A percentile compares a stretch with the other conserved stretches of the same genome.
phyloP scores from a whole-genome alignment of 2,797 vertebrate genomes.

The Poecilia gillii region DNA sequence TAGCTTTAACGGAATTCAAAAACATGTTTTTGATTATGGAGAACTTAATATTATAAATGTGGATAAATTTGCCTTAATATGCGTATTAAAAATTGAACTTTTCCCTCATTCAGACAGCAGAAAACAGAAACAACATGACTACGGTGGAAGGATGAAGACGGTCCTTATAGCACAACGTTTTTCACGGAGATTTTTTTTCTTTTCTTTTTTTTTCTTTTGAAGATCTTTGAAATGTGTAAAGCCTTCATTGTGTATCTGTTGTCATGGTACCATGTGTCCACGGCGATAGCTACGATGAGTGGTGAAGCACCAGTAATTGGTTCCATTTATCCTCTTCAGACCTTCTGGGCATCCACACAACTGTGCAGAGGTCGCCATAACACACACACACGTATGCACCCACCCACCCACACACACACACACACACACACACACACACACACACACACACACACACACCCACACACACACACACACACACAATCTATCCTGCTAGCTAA shows the following conservation, averaged over 20 bases:
- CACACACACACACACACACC: background rate
- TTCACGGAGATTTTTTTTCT: slow-evolving; percentile 22
- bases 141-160: background rate
- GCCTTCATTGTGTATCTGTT: slow-evolving; percentile 20
- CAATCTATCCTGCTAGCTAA: slow-evolving; percentile 6
- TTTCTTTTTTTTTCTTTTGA: slow-evolving; percentile 24
- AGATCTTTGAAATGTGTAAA: slow-evolving; percentile 37
- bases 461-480: slow-evolving; percentile 17
- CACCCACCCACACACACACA: background rate
- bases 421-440: slow-evolving; percentile 18
- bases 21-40: background rate
- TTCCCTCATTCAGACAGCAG: background rate
- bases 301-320: slow-evolving; percentile 52
- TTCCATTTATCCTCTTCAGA: slow-evolving; percentile 63
- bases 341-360: slow-evolving; percentile 43
- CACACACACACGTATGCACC: too few relatives aligned
- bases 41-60: background rate
- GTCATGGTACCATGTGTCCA: slow-evolving; percentile 40
- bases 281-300: slow-evolving; percentile 30
- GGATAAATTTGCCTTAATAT: background rate
- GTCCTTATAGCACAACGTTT: background rate
- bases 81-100: background rate
- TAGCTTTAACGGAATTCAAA: background rate
- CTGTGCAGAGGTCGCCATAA: slow-evolving; percentile 21
- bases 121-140: background rate